Base-by-base conservation (phyloP, 2,113 vertebrate genomes). In the Alethe diademata region DNA sequence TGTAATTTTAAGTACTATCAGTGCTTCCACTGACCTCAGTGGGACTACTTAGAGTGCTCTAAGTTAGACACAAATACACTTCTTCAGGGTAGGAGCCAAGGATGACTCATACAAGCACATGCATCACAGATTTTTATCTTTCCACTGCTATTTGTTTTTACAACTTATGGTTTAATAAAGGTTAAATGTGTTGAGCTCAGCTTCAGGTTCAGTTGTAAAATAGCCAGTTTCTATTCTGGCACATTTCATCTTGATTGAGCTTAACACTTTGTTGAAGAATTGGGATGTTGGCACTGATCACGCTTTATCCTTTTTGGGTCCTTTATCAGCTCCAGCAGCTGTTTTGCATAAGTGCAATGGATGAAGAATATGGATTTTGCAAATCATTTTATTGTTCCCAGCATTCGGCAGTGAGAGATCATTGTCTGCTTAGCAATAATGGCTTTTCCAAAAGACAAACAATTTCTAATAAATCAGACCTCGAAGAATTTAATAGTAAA, bases 381-480 rank as follows among this genome's bases (percentile, higher is more conserved):
- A 95, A 92, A 82, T 88, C 22, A 66, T 84, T 95, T 70, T 74
- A 53, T 90, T 95, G 92, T 88, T 88, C 62, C 72, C 75, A 69
- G 90, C 86, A 47, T 76, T 96, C n/a, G 1, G 51, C 60, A 88
- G 50, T 72, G 60, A 92, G 91, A 95, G 88, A 92, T 95, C 90
- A 40, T 94, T 93, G 93, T 92, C 93, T 96, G 76, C 87, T 94
- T 93, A 95, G 92, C 73, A 94, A 58, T 95, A 96, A 97, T 92
- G 85, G 72, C 60, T 94, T 96, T 96, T 93, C 90, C 94, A 93
- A 88, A 97, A 91, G 84, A 94, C 97, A 97, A 97, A 96, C 72
- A 97, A 92, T 85, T 92, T 89, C 88, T 85, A 93, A 91, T 97
- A 96, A 96, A 97, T 98, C 91, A 96, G 86, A 90, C 74, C 92